A percentile compares a stretch with the other conserved stretches of the same genome.
Conservation (phyloP, 2,888 invertebrate species). For the Mythimna ferrago region DNA sequence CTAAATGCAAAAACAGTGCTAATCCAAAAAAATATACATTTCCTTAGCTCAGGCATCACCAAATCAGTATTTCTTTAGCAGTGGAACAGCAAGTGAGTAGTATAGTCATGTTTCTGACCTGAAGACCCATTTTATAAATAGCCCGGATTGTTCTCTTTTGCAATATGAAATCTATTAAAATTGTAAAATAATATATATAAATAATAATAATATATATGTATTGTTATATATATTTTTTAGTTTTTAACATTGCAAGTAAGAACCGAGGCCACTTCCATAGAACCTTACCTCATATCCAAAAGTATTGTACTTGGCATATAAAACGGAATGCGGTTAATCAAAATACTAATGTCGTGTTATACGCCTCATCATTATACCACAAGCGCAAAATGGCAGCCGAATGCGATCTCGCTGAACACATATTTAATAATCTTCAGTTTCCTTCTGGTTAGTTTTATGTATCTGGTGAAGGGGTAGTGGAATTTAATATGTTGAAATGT, state of each 20-base stretch:
- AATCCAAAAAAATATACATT: no score
- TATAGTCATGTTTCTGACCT: no score
- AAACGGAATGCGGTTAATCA: constrained; percentile 67
- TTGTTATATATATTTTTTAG: neutral
- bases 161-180: no score
- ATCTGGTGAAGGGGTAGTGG: constrained; percentile 7
- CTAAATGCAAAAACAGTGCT: no score
- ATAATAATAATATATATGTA: no score
- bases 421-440: constrained; percentile 33
- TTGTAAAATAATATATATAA: no score
- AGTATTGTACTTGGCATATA: constrained; percentile 46
- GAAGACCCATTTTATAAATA: no score
- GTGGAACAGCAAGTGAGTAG: no score
- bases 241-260: neutral
- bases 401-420: constrained; percentile 5
- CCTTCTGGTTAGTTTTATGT: constrained; percentile 19
- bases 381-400: constrained; percentile 28
- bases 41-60: no score
- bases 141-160: no score
- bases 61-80: no score
- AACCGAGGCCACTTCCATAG: constrained; percentile 49
- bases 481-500: constrained; percentile 24
- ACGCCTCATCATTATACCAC: constrained; percentile 63
- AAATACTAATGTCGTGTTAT: constrained; percentile 60
- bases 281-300: constrained; percentile 32